A percentile compares a stretch with the other conserved stretches of the same genome.
Evolutionary conservation across 2,797 vertebrate species (phyloP).

Genomic region (Acanthurus lineatus): DNA sequence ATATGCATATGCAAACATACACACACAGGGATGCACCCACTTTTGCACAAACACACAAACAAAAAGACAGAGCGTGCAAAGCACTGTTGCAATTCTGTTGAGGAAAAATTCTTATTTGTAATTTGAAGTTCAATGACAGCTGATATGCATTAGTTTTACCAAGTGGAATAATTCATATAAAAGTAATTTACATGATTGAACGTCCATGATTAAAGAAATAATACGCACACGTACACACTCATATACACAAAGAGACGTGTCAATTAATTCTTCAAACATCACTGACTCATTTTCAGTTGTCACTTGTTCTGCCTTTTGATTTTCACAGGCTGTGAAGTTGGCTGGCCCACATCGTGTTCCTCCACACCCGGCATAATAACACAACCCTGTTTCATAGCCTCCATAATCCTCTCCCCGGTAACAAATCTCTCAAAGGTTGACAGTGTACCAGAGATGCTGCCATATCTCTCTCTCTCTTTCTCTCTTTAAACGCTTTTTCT

Average conservation of each 20-base stretch:
- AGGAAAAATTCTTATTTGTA: slow-evolving; percentile 29
- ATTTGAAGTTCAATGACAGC: slow-evolving; percentile 46
- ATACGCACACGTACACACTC: slow-evolving; percentile 8
- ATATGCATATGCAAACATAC: slow-evolving; percentile 1
- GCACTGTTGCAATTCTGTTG: slow-evolving; percentile 3
- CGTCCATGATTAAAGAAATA: slow-evolving; percentile 49
- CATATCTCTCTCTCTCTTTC: slow-evolving; percentile 45
- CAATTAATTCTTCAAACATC: slow-evolving; percentile 58
- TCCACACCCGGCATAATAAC: slow-evolving; percentile 76
- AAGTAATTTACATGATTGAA: slow-evolving; percentile 51
- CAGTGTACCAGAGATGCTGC: slow-evolving; percentile 63
- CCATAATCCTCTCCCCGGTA: slow-evolving; percentile 76
- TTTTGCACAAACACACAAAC: slow-evolving; percentile 15
- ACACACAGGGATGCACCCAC: slow-evolving; percentile 14
- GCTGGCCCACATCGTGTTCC: slow-evolving; percentile 63
- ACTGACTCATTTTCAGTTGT: slow-evolving; percentile 54
- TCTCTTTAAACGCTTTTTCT: slow-evolving; percentile 51
- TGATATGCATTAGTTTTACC: slow-evolving; percentile 41
- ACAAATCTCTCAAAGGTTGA: slow-evolving; percentile 81
- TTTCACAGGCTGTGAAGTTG: slow-evolving; percentile 61
- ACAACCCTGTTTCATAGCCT: slow-evolving; percentile 76
- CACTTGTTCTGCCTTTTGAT: slow-evolving; percentile 67
- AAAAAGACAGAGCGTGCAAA: slow-evolving; percentile 7
- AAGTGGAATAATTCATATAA: slow-evolving; percentile 53
- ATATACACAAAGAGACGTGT: slow-evolving; percentile 14